A percentile compares a stretch with the other conserved stretches of the same genome.
Conservation (phyloP, 64 coral and sea anemone species). For the Montipora foliosa region DNA sequence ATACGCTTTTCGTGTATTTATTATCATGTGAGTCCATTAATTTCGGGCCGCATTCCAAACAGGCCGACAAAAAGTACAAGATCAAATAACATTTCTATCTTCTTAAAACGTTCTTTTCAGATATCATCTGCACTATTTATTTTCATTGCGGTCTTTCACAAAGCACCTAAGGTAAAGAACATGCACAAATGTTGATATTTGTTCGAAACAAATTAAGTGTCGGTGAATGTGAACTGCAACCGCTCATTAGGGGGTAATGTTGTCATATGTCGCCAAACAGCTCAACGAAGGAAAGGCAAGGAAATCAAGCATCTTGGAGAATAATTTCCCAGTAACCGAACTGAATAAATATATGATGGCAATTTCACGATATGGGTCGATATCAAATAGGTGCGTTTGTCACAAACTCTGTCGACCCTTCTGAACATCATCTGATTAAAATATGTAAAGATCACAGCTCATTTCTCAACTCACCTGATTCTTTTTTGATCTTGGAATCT, state of each 20-base stretch:
- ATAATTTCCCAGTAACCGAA: background rate
- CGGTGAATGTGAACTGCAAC: too few species aligned
- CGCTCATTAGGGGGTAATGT: too few species aligned
- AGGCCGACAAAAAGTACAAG: background rate
- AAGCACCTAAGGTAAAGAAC: background rate
- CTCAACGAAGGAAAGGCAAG: background rate
- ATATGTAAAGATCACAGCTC: background rate
- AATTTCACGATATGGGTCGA: background rate
- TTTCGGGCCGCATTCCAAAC: too few species aligned
- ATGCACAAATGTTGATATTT: background rate
- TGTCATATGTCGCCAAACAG: background rate
- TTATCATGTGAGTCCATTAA: too few species aligned
- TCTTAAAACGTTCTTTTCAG: background rate
- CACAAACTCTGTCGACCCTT: background rate
- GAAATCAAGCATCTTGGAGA: background rate
- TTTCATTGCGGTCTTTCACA: background rate
- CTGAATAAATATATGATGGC: background rate
- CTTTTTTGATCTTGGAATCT: constrained; percentile 2
- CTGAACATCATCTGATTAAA: background rate
- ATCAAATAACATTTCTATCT: background rate
- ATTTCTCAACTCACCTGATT: background rate
- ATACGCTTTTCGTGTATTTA: too few species aligned
- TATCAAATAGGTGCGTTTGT: background rate
- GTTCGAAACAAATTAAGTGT: too few species aligned
- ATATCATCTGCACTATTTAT: background rate